A percentile compares a stretch with the other conserved stretches of the same genome.
Conservation (phyloP, 2,888 invertebrate species). For the Cheilosia impressa region DNA sequence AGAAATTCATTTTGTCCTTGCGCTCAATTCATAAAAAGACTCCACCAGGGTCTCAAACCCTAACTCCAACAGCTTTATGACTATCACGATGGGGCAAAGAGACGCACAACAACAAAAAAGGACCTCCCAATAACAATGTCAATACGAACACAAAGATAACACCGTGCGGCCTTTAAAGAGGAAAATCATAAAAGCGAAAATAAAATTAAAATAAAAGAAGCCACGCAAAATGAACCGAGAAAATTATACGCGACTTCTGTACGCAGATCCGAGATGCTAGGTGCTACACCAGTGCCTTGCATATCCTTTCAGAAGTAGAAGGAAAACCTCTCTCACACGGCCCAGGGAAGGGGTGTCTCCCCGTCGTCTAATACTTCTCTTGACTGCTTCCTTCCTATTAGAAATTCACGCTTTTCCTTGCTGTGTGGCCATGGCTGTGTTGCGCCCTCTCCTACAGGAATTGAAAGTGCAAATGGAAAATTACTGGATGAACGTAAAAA, state of each 20-base stretch:
- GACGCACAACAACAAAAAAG: not conserved
- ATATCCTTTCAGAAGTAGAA: constrained; percentile 35
- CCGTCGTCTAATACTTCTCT: constrained; percentile 22
- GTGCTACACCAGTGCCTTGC: not conserved
- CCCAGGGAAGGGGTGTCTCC: not conserved
- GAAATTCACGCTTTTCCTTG: constrained; percentile 52
- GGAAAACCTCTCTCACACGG: constrained; percentile 29
- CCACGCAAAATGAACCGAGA: constrained; percentile 67
- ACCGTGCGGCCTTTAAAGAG: constrained; percentile 42
- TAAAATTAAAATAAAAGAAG: constrained; percentile 61
- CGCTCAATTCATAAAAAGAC: constrained; percentile 6
- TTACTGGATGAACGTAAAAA: constrained; percentile 31
- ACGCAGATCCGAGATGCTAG: not conserved
- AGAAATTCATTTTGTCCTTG: too few species aligned
- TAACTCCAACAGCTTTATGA: constrained; percentile 53
- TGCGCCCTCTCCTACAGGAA: constrained; percentile 30
- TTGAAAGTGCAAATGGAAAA: constrained; percentile 59
- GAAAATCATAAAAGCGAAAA: constrained; percentile 52
- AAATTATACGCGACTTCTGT: constrained; percentile 36
- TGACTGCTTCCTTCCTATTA: constrained; percentile 62
- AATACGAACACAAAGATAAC: constrained; percentile 32
- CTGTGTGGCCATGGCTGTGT: not conserved
- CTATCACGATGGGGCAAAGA: constrained; percentile 25
- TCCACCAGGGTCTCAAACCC: not conserved
- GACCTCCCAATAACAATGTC: constrained; percentile 46